Conservation (phyloP, 2,797 vertebrate genomes). For the Periparus ater region DNA sequence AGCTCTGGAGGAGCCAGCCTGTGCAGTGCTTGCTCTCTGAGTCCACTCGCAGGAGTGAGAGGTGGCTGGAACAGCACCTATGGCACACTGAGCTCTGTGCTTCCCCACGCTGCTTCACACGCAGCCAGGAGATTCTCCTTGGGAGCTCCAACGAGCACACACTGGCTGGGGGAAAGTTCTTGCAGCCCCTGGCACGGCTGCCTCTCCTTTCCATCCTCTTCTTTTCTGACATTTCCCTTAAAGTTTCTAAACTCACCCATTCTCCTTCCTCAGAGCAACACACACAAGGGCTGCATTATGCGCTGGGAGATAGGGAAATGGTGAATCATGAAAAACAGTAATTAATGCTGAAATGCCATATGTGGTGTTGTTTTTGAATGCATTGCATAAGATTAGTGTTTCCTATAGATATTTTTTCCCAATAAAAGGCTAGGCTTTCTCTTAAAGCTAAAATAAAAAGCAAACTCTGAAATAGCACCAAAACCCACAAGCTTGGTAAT, state of each 20-base stretch:
- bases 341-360: constrained; percentile 66
- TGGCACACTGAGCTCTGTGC: fast-evolving
- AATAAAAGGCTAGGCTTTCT: constrained; percentile 41
- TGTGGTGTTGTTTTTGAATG: constrained; percentile 38
- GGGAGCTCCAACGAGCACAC: background rate
- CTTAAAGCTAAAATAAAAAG: constrained; percentile 60
- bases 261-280: background rate
- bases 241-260: background rate
- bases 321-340: constrained; percentile 66
- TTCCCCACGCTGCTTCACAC: background rate
- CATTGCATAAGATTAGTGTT: constrained; percentile 59
- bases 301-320: constrained; percentile 35
- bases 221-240: background rate
- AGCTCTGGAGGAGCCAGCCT: background rate
- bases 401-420: constrained; percentile 22
- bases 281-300: constrained; percentile 36
- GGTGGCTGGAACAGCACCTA: background rate
- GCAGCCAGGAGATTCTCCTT: background rate
- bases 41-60: background rate
- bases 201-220: background rate
- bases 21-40: fast-evolving
- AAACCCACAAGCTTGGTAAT: constrained; percentile 46
- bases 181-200: fast-evolving
- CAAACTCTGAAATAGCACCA: constrained; percentile 38
- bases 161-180: background rate